phyloP scores from a whole-genome alignment of 2,888 invertebrate genomes.

The Anticlea derivata region DNA sequence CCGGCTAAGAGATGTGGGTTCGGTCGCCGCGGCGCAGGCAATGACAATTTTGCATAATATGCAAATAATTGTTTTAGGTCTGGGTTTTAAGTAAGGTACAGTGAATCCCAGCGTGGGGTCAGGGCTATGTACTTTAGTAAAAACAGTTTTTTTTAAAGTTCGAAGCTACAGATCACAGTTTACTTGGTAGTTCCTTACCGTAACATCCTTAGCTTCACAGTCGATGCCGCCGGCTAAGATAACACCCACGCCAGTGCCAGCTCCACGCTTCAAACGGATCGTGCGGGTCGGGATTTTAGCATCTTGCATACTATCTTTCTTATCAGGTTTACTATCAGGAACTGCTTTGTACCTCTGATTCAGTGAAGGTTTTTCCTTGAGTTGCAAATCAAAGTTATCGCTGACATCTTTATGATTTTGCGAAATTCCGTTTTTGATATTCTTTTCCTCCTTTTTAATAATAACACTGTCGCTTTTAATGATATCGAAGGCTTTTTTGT shows the following conservation, averaged over 20 bases:
- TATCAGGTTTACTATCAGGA: slow-evolving; percentile 44
- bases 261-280: slow-evolving; percentile 66
- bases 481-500: slow-evolving; percentile 44
- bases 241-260: slow-evolving; percentile 90
- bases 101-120: no score
- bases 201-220: slow-evolving; percentile 96
- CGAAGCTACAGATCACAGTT: slow-evolving; percentile 2
- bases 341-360: slow-evolving; percentile 33
- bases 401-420: slow-evolving; percentile 39
- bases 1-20: no score
- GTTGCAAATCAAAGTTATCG: slow-evolving; percentile 32
- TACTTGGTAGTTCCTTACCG: slow-evolving; percentile 80
- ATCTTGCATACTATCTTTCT: slow-evolving; percentile 42
- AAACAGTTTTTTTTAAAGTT: no score
- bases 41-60: no score
- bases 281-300: slow-evolving; percentile 54
- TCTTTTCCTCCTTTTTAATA: slow-evolving; percentile 45
- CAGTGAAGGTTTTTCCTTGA: slow-evolving; percentile 40
- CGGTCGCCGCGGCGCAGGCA: no score
- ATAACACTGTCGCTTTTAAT: slow-evolving; percentile 41
- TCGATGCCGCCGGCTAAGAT: slow-evolving; percentile 95
- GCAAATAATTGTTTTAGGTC: no score
- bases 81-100: no score
- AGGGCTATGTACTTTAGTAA: no score
- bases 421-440: slow-evolving; percentile 39